Conservation (phyloP, 2,113 vertebrate species). For the Ophthalmolycus amberensis region DNA sequence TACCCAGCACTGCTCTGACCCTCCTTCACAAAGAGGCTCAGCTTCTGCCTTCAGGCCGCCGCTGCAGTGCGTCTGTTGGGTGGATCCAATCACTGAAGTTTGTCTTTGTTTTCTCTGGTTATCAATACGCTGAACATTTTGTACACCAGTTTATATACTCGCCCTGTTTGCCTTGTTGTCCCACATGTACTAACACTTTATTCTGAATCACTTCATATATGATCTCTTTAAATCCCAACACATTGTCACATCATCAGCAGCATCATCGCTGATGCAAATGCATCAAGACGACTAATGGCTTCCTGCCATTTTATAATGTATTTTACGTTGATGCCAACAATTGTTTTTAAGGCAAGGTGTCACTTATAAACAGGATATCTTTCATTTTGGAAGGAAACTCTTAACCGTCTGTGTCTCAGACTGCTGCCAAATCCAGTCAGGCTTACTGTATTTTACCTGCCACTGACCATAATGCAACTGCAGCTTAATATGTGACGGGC, state of each 20-base stretch:
- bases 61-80: background rate
- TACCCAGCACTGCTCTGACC: background rate
- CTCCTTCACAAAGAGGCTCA: background rate
- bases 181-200: background rate
- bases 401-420: slow-evolving; percentile 54
- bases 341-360: slow-evolving; percentile 40
- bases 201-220: background rate
- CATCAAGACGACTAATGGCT: slow-evolving; percentile 13
- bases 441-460: slow-evolving; percentile 82
- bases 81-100: background rate
- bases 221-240: background rate
- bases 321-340: slow-evolving; percentile 22
- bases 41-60: background rate
- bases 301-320: slow-evolving; percentile 4
- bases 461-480: slow-evolving; percentile 73
- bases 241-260: background rate
- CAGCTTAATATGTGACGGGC: slow-evolving; percentile 77
- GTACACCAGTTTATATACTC: background rate
- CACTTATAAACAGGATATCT: slow-evolving; percentile 37
- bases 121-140: background rate
- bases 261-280: background rate
- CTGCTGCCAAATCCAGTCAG: slow-evolving; percentile 78
- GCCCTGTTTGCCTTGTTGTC: background rate
- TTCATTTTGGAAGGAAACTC: slow-evolving; percentile 57
- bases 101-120: slow-evolving; percentile 2